Evolutionary conservation across 2,113 vertebrate species (phyloP).

Genomic region (Pica pica): DNA sequence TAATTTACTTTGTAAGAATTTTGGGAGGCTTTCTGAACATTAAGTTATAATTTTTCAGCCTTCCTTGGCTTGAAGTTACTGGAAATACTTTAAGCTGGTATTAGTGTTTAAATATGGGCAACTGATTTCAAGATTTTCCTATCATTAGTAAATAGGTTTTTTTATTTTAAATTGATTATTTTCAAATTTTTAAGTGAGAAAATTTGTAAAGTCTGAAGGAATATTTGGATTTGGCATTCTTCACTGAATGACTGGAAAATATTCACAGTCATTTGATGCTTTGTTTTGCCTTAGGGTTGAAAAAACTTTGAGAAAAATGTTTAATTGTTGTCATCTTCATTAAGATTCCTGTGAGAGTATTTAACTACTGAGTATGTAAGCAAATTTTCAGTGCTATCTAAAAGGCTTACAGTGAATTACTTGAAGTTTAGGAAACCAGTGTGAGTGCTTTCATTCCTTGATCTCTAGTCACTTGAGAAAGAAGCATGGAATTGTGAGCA

Average conservation of each 20-base stretch:
- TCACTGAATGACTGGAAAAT: background rate
- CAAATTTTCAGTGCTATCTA: background rate
- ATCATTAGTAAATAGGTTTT: background rate
- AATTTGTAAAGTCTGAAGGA: background rate
- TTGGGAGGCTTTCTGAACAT: background rate
- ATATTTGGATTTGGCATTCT: background rate
- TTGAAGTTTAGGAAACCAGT: background rate
- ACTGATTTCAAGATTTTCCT: background rate
- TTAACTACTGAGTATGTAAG: background rate
- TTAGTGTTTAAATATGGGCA: background rate
- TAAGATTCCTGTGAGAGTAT: background rate
- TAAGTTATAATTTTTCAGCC: background rate
- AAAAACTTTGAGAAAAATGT: background rate
- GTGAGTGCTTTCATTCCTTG: background rate
- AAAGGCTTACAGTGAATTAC: background rate
- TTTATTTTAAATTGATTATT: background rate
- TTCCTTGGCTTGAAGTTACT: background rate
- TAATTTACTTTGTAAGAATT: background rate
- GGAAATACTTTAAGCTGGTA: background rate
- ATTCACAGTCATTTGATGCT: background rate
- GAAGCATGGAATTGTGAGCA: background rate
- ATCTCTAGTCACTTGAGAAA: background rate
- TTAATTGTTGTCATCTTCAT: background rate
- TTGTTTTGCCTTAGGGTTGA: background rate
- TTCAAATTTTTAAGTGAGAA: background rate